A percentile compares a stretch with the other conserved stretches of the same genome.
phyloP scores from a whole-genome alignment of 2,888 invertebrate species.

The Chouioia cunea region DNA sequence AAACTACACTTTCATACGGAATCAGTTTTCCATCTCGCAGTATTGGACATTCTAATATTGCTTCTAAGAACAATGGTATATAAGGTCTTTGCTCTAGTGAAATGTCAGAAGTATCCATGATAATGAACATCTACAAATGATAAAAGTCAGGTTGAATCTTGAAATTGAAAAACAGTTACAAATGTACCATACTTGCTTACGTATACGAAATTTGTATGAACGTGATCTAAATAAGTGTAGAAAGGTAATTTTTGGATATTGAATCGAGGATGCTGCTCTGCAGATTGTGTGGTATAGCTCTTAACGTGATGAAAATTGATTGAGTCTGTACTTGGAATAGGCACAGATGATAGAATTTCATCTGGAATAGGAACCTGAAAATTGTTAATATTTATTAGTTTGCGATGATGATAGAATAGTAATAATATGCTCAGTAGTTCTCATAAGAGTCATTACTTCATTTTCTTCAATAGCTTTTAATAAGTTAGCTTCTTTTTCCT shows the following conservation, averaged over 20 bases:
- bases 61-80: conserved; percentile 81
- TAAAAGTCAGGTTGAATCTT: conserved; percentile 11
- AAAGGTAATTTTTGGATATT: conserved; percentile 78
- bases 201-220: conserved; percentile 87
- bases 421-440: conserved; percentile 9
- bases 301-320: conserved; percentile 78
- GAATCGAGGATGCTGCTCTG: conserved; percentile 71
- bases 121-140: conserved; percentile 76
- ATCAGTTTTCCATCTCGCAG: conserved; percentile 72
- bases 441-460: conserved; percentile 71
- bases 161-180: not conserved
- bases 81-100: conserved; percentile 76
- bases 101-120: conserved; percentile 78
- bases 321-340: conserved; percentile 80
- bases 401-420: conserved; percentile 25
- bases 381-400: conserved; percentile 21
- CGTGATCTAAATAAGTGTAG: conserved; percentile 82
- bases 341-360: conserved; percentile 79
- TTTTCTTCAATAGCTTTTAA: conserved; percentile 81
- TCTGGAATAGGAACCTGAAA: conserved; percentile 77
- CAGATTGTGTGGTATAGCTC: conserved; percentile 69
- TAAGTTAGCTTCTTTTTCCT: conserved; percentile 74
- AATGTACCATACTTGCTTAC: conserved; percentile 71
- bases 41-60: conserved; percentile 83
- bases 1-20: conserved; percentile 81